phyloP scores from a whole-genome alignment of 2,113 vertebrate species.

The Bos indicus region DNA sequence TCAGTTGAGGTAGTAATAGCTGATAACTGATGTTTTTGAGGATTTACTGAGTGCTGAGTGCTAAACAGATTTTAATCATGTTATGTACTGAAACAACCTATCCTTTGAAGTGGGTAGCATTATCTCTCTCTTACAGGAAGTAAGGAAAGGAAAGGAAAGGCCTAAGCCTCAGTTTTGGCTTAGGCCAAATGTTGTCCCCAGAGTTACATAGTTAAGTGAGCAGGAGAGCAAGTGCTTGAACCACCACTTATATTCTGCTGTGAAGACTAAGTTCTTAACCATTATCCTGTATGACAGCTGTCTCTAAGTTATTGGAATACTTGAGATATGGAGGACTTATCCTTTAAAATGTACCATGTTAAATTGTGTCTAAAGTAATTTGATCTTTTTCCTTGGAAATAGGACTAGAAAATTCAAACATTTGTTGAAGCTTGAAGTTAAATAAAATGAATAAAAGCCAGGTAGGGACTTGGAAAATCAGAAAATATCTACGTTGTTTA shows the following conservation, averaged over 20 bases:
- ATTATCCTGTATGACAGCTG: background rate
- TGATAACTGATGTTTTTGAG: background rate
- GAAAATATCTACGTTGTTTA: background rate
- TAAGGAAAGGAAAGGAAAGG: background rate
- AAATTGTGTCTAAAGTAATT: background rate
- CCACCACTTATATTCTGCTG: background rate
- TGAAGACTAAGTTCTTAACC: background rate
- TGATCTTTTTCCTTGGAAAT: slow-evolving; percentile 19
- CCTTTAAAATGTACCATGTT: background rate
- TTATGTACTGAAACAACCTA: background rate
- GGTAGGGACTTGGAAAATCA: background rate
- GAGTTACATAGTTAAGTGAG: background rate
- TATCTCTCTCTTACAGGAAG: background rate
- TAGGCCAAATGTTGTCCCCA: background rate
- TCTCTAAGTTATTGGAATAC: background rate
- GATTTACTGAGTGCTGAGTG: background rate
- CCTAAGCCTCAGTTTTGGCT: background rate
- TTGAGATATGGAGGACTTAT: background rate
- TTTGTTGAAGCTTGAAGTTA: slow-evolving; percentile 19
- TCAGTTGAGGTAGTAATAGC: background rate
- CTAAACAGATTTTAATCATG: background rate
- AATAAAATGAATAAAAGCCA: slow-evolving; percentile 1
- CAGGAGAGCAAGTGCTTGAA: background rate
- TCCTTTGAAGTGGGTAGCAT: background rate
- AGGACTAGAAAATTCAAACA: background rate